phyloP scores from a whole-genome alignment of 2,888 invertebrate species.

The Papilio elwesi region DNA sequence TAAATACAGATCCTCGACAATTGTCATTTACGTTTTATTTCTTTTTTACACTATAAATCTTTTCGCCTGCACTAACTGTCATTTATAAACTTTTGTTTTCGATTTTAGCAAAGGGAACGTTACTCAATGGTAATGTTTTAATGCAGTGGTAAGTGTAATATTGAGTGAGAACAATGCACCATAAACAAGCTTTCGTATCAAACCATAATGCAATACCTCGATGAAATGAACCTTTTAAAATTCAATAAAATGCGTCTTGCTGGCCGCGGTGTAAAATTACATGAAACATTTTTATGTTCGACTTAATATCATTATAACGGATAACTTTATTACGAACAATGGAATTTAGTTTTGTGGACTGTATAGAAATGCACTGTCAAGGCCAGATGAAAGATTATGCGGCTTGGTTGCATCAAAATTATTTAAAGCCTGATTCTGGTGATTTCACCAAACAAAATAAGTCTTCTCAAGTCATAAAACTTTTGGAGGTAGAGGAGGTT shows the following conservation, averaged over 20 bases:
- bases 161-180: constrained; percentile 73
- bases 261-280: constrained; percentile 49
- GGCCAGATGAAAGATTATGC: too few species aligned
- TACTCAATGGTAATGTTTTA: constrained; percentile 69
- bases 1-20: neutral
- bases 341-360: neutral
- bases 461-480: too few species aligned
- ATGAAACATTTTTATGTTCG: constrained; percentile 43
- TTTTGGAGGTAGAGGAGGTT: too few species aligned
- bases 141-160: constrained; percentile 72
- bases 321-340: constrained; percentile 30
- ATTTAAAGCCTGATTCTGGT: too few species aligned
- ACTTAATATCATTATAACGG: constrained; percentile 40
- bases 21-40: neutral
- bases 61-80: constrained; percentile 45
- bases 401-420: too few species aligned
- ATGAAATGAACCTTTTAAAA: constrained; percentile 68
- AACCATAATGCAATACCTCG: constrained; percentile 69
- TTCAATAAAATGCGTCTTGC: constrained; percentile 61
- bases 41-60: constrained; percentile 50
- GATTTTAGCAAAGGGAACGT: constrained; percentile 61
- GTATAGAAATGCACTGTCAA: neutral
- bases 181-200: constrained; percentile 77
- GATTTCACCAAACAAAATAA: neutral
- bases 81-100: constrained; percentile 62